phyloP scores from a whole-genome alignment of 2,888 invertebrate species.

The Lasioglossum oenotherae region DNA sequence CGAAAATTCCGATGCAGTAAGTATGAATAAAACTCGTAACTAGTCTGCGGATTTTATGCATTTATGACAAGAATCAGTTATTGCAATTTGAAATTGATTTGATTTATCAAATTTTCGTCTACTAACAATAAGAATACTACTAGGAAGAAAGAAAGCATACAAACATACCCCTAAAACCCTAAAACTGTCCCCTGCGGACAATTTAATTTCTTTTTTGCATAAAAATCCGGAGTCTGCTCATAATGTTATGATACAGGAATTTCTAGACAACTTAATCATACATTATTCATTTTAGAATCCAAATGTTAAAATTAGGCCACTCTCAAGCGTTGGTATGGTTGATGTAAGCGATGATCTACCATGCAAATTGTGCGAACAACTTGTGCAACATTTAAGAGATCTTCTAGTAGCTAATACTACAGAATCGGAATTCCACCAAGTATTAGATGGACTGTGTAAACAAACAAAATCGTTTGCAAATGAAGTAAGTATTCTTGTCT shows the following conservation, averaged over 20 bases:
- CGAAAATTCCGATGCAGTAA: constrained; percentile 85
- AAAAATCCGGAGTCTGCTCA: not conserved
- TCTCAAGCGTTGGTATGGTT: constrained; percentile 86
- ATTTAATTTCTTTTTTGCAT: not conserved
- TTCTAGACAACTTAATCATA: constrained; percentile 24
- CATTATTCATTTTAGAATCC: constrained; percentile 70
- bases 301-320: constrained; percentile 86
- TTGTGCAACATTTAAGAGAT: constrained; percentile 92
- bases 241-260: not conserved
- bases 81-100: not conserved
- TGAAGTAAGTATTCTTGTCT: constrained; percentile 84
- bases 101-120: not conserved
- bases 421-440: constrained; percentile 91
- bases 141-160: not conserved
- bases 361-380: constrained; percentile 94
- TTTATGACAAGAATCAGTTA: not conserved
- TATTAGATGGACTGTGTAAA: constrained; percentile 92
- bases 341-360: constrained; percentile 88
- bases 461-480: constrained; percentile 90
- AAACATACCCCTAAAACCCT: not conserved
- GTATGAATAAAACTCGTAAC: not conserved
- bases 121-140: not conserved
- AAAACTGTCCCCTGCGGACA: not conserved
- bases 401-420: constrained; percentile 94
- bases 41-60: not conserved